Evolutionary conservation across 1,140 invertebrate species (phyloP).

Genomic region (Drosophila varians): DNA sequence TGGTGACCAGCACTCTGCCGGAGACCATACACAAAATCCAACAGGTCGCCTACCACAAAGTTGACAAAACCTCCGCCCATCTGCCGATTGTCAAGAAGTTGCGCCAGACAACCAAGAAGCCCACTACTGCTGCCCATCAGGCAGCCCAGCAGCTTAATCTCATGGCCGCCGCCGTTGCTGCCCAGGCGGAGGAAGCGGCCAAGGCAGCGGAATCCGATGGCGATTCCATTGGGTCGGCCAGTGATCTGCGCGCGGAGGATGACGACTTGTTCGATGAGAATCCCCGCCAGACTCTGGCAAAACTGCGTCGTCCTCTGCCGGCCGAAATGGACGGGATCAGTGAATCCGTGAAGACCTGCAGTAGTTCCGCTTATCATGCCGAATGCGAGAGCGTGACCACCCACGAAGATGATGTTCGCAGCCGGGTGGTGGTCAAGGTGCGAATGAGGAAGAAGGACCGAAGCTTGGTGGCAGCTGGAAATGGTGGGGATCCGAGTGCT

Average conservation of each 20-base stretch:
- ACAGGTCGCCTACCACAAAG: constrained; percentile 84
- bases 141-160: constrained; percentile 78
- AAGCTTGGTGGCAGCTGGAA: constrained; percentile 50
- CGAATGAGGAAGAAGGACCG: constrained; percentile 81
- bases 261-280: constrained; percentile 85
- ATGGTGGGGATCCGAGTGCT: constrained; percentile 12
- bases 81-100: constrained; percentile 83
- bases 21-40: constrained; percentile 83
- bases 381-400: constrained; percentile 89
- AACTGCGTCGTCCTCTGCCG: constrained; percentile 65
- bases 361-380: constrained; percentile 89
- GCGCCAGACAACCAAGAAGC: constrained; percentile 82
- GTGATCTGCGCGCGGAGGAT: constrained; percentile 88
- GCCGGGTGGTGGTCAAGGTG: constrained; percentile 83
- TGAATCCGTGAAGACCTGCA: constrained; percentile 88
- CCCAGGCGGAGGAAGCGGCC: constrained; percentile 58
- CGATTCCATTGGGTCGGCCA: constrained; percentile 90
- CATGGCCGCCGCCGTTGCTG: constrained; percentile 66
- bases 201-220: constrained; percentile 80
- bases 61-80: constrained; percentile 80
- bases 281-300: constrained; percentile 60
- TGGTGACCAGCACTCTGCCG: constrained; percentile 84
- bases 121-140: constrained; percentile 72
- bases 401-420: constrained; percentile 86
- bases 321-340: constrained; percentile 86